phyloP scores from a whole-genome alignment of 1,140 invertebrate genomes.

The Cydia fagiglandana region DNA sequence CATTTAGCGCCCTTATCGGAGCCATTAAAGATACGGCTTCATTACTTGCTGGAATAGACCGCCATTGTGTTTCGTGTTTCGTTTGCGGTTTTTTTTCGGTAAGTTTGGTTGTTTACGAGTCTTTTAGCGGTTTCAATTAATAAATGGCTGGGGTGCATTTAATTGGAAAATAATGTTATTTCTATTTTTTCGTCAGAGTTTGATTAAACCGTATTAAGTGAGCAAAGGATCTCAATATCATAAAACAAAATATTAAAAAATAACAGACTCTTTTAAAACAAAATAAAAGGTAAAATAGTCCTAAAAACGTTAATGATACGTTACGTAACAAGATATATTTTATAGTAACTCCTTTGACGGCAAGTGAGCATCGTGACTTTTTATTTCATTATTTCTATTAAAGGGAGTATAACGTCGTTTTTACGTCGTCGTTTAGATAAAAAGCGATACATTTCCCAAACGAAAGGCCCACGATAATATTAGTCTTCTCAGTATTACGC shows the following conservation, averaged over 20 bases:
- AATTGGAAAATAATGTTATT: conserved; percentile 3
- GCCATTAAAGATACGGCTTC: conserved; percentile 77
- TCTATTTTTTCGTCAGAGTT: not conserved
- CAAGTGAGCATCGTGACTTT: conserved; percentile 40
- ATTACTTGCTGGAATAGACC: conserved; percentile 60
- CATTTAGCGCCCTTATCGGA: conserved; percentile 76
- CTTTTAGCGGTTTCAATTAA: conserved; percentile 36
- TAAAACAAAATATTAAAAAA: no score
- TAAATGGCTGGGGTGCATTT: conserved; percentile 24
- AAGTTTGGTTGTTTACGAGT: conserved; percentile 28
- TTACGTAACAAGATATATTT: not conserved
- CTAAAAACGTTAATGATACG: not conserved
- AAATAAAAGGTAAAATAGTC: no score
- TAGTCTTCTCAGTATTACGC: conserved; percentile 45
- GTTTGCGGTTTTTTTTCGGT: conserved; percentile 46
- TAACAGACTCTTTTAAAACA: no score
- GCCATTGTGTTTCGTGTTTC: conserved; percentile 55
- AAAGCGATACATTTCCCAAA: conserved; percentile 71
- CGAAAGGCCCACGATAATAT: conserved; percentile 45
- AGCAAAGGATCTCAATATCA: conserved; percentile 40
- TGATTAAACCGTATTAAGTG: not conserved
- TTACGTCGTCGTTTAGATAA: conserved; percentile 75
- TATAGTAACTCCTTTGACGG: not conserved
- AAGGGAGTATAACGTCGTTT: conserved; percentile 73
- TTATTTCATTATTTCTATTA: conserved; percentile 75